Evolutionary conservation across 2,113 vertebrate species (phyloP).

Genomic region (Xenus cinereus): DNA sequence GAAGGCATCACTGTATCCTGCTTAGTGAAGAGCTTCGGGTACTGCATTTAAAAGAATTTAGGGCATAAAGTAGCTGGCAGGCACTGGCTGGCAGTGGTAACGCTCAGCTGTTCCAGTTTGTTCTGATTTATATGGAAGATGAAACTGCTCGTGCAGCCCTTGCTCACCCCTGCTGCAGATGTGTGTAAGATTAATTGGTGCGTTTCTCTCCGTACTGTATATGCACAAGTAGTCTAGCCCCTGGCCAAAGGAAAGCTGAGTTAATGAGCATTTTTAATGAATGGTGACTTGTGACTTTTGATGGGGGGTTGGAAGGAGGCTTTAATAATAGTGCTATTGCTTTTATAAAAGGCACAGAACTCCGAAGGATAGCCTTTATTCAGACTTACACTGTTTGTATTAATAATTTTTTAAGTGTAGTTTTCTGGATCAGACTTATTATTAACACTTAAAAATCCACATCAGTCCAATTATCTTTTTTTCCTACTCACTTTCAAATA

Average conservation of each 20-base stretch:
- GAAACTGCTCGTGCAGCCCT: slow-evolving; percentile 26
- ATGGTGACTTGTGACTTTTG: slow-evolving; percentile 43
- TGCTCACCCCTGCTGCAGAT: slow-evolving; percentile 26
- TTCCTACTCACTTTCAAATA: neutral
- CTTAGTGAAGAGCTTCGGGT: slow-evolving; percentile 5
- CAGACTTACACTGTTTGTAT: neutral
- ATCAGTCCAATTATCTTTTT: neutral
- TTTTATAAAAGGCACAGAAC: neutral
- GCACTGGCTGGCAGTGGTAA: slow-evolving; percentile 23
- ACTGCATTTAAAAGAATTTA: slow-evolving; percentile 14
- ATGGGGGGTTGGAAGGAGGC: neutral
- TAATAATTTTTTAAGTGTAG: slow-evolving; percentile 8
- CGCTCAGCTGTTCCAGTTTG: slow-evolving; percentile 28
- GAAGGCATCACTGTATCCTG: neutral
- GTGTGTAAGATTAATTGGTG: slow-evolving; percentile 45
- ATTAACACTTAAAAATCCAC: neutral
- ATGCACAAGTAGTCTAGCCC: slow-evolving; percentile 28
- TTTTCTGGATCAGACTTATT: neutral
- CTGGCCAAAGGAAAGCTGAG: slow-evolving; percentile 30
- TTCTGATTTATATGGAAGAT: slow-evolving; percentile 29
- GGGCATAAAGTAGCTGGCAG: slow-evolving; percentile 54
- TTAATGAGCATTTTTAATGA: slow-evolving; percentile 65
- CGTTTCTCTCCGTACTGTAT: neutral
- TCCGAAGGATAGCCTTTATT: neutral
- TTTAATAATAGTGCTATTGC: neutral